A percentile compares a stretch with the other conserved stretches of the same genome.
Evolutionary conservation across 1,140 invertebrate genomes (phyloP).

Genomic region (fruit fly (Drosophila melanogaster)): DNA sequence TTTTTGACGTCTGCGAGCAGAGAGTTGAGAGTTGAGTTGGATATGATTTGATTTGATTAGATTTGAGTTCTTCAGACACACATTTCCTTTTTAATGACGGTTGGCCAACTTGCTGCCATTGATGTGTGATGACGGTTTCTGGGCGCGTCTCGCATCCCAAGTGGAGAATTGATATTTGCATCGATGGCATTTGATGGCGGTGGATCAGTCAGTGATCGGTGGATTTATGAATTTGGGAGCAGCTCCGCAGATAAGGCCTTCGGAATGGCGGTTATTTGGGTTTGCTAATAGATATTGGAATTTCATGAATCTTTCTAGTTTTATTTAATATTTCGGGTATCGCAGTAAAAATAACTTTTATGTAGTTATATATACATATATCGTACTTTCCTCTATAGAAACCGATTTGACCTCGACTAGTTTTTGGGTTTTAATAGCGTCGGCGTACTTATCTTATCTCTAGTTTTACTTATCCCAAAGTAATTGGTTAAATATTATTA

Average conservation of each 20-base stretch:
- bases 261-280: conserved; percentile 26
- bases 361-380: too few relatives aligned
- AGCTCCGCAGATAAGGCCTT: conserved; percentile 37
- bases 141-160: conserved; percentile 61
- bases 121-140: conserved; percentile 69
- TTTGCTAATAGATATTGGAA: conserved; percentile 16
- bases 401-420: too few relatives aligned
- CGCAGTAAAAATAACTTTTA: too few relatives aligned
- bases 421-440: too few relatives aligned
- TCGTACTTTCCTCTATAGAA: too few relatives aligned
- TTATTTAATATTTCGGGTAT: not conserved
- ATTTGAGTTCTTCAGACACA: conserved; percentile 42
- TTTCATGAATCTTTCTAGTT: conserved; percentile 18
- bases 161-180: conserved; percentile 52
- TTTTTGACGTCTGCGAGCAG: conserved; percentile 36
- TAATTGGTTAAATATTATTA: too few relatives aligned
- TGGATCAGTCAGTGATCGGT: conserved; percentile 14
- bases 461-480: too few relatives aligned
- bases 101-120: conserved; percentile 43
- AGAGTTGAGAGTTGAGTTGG: not conserved
- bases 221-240: conserved; percentile 56
- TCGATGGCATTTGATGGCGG: conserved; percentile 66
- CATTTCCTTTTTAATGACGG: conserved; percentile 39
- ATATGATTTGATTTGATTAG: conserved; percentile 9
- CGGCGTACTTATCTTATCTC: too few relatives aligned